Conservation (phyloP, 2,797 vertebrate species). For the Anguilla marmorata region DNA sequence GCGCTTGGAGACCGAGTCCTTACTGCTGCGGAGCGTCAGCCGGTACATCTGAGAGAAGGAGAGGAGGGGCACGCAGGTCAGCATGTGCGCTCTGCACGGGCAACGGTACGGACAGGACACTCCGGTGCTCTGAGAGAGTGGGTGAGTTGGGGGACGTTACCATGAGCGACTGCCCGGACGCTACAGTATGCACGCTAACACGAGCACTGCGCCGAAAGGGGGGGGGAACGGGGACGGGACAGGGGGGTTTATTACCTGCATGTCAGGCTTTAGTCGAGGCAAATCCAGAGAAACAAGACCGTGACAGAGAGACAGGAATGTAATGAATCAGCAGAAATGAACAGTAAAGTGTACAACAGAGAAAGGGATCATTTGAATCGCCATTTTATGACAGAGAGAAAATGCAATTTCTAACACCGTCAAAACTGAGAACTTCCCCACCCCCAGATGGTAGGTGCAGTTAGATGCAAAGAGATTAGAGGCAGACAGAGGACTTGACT, state of each 20-base stretch:
- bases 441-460: background rate
- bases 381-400: background rate
- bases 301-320: conserved; percentile 38
- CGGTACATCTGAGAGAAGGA: conserved; percentile 81
- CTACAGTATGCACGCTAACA: background rate
- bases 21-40: conserved; percentile 90
- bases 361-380: background rate
- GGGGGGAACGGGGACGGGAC: background rate
- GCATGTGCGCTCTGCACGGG: background rate
- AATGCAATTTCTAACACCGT: background rate
- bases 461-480: background rate
- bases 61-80: background rate
- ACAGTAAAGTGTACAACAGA: conserved; percentile 16
- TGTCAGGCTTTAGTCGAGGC: conserved; percentile 52
- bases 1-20: conserved; percentile 84
- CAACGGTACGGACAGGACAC: background rate
- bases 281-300: conserved; percentile 54
- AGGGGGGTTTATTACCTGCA: conserved; percentile 52
- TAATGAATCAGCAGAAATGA: conserved; percentile 33
- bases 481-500: background rate
- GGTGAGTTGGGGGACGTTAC: background rate
- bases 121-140: background rate
- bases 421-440: background rate
- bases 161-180: background rate
- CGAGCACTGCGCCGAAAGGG: background rate